Evolutionary conservation across 2,113 vertebrate species (phyloP).

Genomic region (Triplophysa dalaica): DNA sequence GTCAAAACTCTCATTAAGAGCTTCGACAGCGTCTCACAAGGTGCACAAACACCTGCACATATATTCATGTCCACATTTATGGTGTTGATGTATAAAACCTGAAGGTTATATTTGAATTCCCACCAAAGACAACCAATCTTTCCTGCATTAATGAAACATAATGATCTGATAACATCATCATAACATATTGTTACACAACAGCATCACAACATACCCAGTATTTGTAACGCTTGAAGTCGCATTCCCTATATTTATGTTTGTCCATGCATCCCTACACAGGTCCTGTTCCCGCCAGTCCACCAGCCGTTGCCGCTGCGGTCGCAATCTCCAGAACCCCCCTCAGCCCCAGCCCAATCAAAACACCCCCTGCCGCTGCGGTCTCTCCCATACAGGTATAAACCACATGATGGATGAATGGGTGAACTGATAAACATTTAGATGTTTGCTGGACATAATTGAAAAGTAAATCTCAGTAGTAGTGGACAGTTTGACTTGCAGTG

Average conservation of each 20-base stretch:
- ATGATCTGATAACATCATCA: too few species aligned
- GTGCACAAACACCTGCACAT: slow-evolving; percentile 59
- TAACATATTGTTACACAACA: too few species aligned
- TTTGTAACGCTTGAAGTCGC: neutral
- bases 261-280: slow-evolving; percentile 24
- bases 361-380: slow-evolving; percentile 84
- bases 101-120: neutral
- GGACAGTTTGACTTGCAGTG: neutral
- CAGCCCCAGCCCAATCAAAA: slow-evolving; percentile 86
- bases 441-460: neutral
- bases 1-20: slow-evolving; percentile 90
- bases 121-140: neutral
- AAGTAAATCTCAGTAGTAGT: slow-evolving; percentile 6
- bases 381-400: slow-evolving; percentile 83
- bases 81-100: neutral
- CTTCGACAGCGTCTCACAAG: slow-evolving; percentile 85
- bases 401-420: neutral
- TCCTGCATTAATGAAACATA: too few species aligned
- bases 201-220: too few species aligned
- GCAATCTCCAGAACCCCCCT: slow-evolving; percentile 81
- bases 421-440: neutral
- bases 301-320: slow-evolving; percentile 64
- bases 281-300: slow-evolving; percentile 38
- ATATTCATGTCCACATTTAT: neutral
- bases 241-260: neutral